Percentiles rank a stretch among this genome's conserved stretches.
Evolutionary conservation across 2,797 vertebrate species (phyloP).

Genomic region (Myotis pilosus): DNA sequence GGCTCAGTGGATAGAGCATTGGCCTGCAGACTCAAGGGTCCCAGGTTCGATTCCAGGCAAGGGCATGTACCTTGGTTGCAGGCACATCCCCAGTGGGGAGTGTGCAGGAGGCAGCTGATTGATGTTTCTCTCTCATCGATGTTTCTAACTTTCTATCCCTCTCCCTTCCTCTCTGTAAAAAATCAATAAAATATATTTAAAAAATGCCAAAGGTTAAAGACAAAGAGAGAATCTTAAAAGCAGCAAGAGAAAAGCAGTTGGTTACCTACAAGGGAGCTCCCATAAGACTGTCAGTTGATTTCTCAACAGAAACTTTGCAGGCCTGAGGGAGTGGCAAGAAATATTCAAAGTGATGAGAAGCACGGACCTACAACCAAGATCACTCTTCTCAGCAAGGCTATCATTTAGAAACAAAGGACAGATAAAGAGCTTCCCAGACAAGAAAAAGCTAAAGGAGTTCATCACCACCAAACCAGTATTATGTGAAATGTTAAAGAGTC

Average conservation of each 20-base stretch:
- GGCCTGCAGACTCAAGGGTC: too few relatives aligned
- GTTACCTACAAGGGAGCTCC: not conserved
- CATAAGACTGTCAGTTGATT: not conserved
- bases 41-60: too few relatives aligned
- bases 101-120: too few relatives aligned
- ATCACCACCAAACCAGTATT: not conserved
- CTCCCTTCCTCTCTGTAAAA: too few relatives aligned
- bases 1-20: too few relatives aligned
- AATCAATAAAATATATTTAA: too few relatives aligned
- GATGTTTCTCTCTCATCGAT: too few relatives aligned
- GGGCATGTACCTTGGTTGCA: too few relatives aligned
- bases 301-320: not conserved
- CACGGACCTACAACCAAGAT: not conserved
- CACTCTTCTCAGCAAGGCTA: not conserved
- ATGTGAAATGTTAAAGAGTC: not conserved
- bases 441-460: not conserved
- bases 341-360: not conserved
- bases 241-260: not conserved
- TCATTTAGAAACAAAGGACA: not conserved
- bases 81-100: too few relatives aligned
- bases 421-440: not conserved
- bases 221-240: not conserved
- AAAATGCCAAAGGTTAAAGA: not conserved
- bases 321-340: not conserved
- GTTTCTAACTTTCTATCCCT: too few relatives aligned